Conservation (phyloP, 2,797 vertebrate species). For the Pterois miles region DNA sequence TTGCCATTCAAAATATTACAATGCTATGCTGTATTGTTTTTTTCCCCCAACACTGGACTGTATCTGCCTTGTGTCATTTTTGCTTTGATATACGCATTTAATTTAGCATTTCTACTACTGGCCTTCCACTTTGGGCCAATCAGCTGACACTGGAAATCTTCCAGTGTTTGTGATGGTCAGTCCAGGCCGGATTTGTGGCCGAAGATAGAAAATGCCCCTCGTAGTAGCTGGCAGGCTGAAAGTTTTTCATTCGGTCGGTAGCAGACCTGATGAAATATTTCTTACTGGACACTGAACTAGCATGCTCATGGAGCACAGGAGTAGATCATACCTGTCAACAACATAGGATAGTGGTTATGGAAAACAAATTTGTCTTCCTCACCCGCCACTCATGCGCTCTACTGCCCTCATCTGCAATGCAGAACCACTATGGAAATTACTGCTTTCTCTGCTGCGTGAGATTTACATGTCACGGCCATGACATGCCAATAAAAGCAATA, state of each 20-base stretch:
- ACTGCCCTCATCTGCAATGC: neutral
- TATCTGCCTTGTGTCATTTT: neutral
- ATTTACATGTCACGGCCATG: conserved; percentile 33
- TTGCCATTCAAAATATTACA: too few species aligned
- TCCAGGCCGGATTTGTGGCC: too few species aligned
- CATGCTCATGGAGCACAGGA: neutral
- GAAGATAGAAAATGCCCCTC: too few species aligned
- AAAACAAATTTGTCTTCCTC: conserved; percentile 1
- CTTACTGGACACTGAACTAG: neutral
- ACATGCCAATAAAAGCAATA: conserved; percentile 15
- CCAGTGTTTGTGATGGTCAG: too few species aligned
- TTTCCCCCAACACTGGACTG: too few species aligned
- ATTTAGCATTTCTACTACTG: neutral
- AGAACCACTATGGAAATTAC: conserved; percentile 2
- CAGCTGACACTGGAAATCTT: too few species aligned
- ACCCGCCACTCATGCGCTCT: neutral
- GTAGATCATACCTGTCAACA: neutral
- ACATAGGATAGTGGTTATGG: neutral
- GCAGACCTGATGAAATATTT: neutral
- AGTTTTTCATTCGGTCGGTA: neutral
- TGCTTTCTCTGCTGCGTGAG: conserved; percentile 12
- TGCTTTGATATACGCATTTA: neutral
- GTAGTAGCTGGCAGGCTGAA: too few species aligned
- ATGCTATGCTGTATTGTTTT: too few species aligned
- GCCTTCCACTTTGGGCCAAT: neutral